phyloP scores from a whole-genome alignment of 2,113 vertebrate species.

The Microtus pennsylvanicus region DNA sequence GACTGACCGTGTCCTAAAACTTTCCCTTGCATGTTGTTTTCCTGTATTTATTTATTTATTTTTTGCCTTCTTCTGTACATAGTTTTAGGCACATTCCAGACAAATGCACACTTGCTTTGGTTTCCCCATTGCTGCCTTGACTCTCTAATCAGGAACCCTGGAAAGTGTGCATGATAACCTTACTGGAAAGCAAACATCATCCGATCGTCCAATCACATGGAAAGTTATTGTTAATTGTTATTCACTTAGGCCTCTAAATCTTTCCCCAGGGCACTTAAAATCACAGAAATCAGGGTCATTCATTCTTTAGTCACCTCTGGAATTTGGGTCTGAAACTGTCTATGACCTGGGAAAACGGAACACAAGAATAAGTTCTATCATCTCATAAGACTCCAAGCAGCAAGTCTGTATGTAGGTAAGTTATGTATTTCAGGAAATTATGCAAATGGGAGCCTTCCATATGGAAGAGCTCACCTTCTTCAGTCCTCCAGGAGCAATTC shows the following conservation, averaged over 20 bases:
- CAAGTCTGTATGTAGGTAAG: neutral
- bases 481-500: neutral
- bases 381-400: slow-evolving; percentile 55
- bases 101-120: slow-evolving; percentile 79
- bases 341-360: slow-evolving; percentile 66
- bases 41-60: slow-evolving; percentile 48
- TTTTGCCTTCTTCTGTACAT: slow-evolving; percentile 58
- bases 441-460: neutral
- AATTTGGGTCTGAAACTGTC: slow-evolving; percentile 66
- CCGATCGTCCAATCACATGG: slow-evolving; percentile 67
- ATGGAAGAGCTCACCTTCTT: neutral
- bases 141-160: slow-evolving; percentile 80
- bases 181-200: slow-evolving; percentile 77
- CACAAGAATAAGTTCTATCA: slow-evolving; percentile 64
- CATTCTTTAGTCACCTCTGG: slow-evolving; percentile 67
- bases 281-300: slow-evolving; percentile 51
- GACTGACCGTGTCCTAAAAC: slow-evolving; percentile 19
- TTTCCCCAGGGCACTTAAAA: slow-evolving; percentile 74
- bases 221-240: slow-evolving; percentile 74
- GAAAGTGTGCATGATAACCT: slow-evolving; percentile 86
- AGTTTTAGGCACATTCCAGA: slow-evolving; percentile 71
- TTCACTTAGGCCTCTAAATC: slow-evolving; percentile 63
- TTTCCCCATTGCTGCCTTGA: slow-evolving; percentile 78
- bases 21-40: slow-evolving; percentile 75
- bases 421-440: slow-evolving; percentile 1